These are phyloP conservation scores for Acanthacorydalis orientalis DNA, from an alignment of 2,888 invertebrate species.

Conservation along the genomic window DNA sequence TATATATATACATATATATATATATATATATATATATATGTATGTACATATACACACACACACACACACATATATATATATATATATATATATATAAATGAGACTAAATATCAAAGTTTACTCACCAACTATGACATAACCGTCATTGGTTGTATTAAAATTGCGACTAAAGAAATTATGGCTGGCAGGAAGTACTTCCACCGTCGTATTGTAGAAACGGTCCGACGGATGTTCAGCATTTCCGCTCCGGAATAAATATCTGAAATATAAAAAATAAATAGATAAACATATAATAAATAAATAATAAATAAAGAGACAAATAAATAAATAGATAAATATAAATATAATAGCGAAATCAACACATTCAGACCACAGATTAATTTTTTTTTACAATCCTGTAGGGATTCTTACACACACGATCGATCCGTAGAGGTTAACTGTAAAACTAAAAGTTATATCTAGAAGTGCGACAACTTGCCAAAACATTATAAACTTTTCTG, in stretches of 20 bases:
- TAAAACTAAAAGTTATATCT: no score
- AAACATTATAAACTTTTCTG: background rate
- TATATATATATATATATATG: no score
- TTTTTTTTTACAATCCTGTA: no score
- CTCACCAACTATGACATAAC: conserved; percentile 52
- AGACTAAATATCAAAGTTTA: conserved; percentile 9
- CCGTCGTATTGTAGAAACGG: conserved; percentile 69
- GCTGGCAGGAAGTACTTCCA: conserved; percentile 53
- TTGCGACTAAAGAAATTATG: conserved; percentile 26
- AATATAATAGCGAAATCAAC: conserved; percentile 4
- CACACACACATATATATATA: no score
- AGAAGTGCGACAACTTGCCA: no score
- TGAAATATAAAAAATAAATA: conserved; percentile 22
- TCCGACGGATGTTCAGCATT: conserved; percentile 81
- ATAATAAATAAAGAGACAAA: conserved; percentile 2
- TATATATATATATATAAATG: background rate
- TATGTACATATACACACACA: no score
- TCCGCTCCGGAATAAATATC: conserved; percentile 72
- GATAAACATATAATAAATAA: conserved; percentile 5
- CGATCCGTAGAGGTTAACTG: background rate
- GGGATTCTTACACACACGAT: no score
- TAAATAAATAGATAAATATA: background rate
- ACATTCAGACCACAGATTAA: no score
- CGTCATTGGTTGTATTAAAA: conserved; percentile 44
- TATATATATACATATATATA: no score